phyloP scores from a whole-genome alignment of 2,888 invertebrate species.

The Drosophila birchii region DNA sequence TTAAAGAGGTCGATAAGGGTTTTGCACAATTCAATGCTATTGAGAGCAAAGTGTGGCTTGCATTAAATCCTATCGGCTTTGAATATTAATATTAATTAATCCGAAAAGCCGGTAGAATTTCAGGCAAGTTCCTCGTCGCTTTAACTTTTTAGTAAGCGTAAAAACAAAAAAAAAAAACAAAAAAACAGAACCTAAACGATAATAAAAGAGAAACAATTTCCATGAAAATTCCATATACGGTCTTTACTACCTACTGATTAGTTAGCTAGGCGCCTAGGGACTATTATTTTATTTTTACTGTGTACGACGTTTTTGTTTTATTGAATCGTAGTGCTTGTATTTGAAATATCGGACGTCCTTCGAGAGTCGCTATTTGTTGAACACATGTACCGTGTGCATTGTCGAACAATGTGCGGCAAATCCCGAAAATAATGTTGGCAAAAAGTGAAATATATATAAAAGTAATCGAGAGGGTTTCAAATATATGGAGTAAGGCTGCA shows the following conservation, averaged over 20 bases:
- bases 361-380: slow-evolving; percentile 47
- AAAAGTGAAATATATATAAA: slow-evolving; percentile 27
- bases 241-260: slow-evolving; percentile 53
- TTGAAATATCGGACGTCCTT: slow-evolving; percentile 43
- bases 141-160: slow-evolving; percentile 44
- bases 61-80: not conserved
- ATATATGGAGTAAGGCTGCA: slow-evolving; percentile 27
- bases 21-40: slow-evolving; percentile 48
- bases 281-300: slow-evolving; percentile 51
- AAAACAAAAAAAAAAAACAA: slow-evolving; percentile 15
- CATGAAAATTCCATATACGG: slow-evolving; percentile 55
- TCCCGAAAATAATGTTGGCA: slow-evolving; percentile 20
- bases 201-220: slow-evolving; percentile 49
- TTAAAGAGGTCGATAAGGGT: slow-evolving; percentile 34
- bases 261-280: slow-evolving; percentile 47
- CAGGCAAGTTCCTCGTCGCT: not conserved
- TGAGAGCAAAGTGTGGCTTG: slow-evolving; percentile 19
- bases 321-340: slow-evolving; percentile 44
- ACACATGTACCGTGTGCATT: slow-evolving; percentile 39
- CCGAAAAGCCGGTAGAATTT: not conserved
- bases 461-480: slow-evolving; percentile 20
- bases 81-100: not conserved
- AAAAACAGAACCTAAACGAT: slow-evolving; percentile 23
- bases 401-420: slow-evolving; percentile 29
- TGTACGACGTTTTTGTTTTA: slow-evolving; percentile 61